Base-by-base conservation (phyloP, 2,888 invertebrate genomes). In the Proisotoma minuta region DNA sequence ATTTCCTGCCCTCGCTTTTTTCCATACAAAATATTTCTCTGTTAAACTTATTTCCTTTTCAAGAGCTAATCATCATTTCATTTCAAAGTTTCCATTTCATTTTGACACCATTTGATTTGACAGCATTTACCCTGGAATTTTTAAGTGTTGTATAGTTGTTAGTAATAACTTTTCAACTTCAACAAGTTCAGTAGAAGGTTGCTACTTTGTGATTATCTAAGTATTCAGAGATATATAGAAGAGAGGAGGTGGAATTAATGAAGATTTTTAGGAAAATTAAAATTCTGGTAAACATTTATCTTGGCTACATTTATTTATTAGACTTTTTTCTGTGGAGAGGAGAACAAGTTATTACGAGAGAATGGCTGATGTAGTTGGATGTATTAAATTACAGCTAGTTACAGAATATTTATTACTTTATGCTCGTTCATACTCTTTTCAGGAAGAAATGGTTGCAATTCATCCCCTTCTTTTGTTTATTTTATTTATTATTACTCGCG, bases 321-420 rank as follows among this genome's bases (percentile, higher is more conserved):
- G n/a, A n/a, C n/a, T n/a, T n/a, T n/a, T n/a, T n/a, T n/a, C n/a
- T 43, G 43, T 43, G 43, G 43, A 43, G 53, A 22, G 15, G 28
- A 29, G 29, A 54, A 54, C 53, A 54, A 54, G 28, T 54, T 54
- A 54, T 54, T 29, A 43, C 20, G 18, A 43, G 20, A 54, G 39
- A 29, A 12, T 54, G 20, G 53, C 39, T 54, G 53, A 54, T 54
- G 53, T 43, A 43, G 43, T 43, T 43, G 5, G 8, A 34, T 57
- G 63, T 62, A 62, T 65, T 65, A 62, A 62, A 62, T 65, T 65
- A 58, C 65, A 57, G 52, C 60, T 60, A 65, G 65, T 65, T 65
- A 65, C 40, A 52, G 59, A 65, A 65, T 62, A 65, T 65, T 65
- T 65, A 65, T 65, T 59, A 50, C 65, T 62, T 47, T 5, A n/a